Evolutionary conservation across 2,797 vertebrate species (phyloP).

Genomic region (Pseudomugil tenellus): DNA sequence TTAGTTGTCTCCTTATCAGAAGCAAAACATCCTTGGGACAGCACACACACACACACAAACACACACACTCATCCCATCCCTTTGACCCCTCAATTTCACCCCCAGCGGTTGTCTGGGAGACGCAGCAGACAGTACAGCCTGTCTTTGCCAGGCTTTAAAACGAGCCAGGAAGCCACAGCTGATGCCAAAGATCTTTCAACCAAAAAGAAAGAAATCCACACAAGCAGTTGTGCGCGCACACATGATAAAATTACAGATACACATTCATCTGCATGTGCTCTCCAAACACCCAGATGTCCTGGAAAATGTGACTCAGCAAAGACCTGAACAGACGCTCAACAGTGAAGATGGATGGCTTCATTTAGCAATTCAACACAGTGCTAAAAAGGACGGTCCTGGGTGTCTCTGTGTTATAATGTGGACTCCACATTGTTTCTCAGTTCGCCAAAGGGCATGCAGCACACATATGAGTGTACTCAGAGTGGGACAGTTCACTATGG

Average conservation of each 20-base stretch:
- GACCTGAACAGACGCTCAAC: slow-evolving; percentile 31
- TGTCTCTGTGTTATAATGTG: background rate
- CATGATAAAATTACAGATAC: slow-evolving; percentile 19
- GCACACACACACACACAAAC: slow-evolving; percentile 32
- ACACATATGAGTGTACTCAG: background rate
- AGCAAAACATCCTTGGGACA: slow-evolving; percentile 59
- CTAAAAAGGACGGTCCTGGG: slow-evolving; percentile 4
- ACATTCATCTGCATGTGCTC: slow-evolving; percentile 26
- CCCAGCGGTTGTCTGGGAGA: slow-evolving; percentile 62
- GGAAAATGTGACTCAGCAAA: slow-evolving; percentile 67
- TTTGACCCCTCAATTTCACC: slow-evolving; percentile 55
- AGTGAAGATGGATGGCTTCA: slow-evolving; percentile 41
- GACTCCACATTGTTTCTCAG: background rate
- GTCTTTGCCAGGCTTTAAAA: slow-evolving; percentile 43
- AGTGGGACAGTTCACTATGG: background rate
- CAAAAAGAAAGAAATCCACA: slow-evolving; percentile 39
- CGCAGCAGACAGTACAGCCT: slow-evolving; percentile 55
- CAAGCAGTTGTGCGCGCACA: slow-evolving; percentile 9
- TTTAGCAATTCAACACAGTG: slow-evolving; percentile 32
- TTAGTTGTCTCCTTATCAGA: slow-evolving; percentile 65
- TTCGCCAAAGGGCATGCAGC: background rate
- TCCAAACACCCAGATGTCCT: slow-evolving; percentile 38
- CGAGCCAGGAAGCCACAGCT: slow-evolving; percentile 44
- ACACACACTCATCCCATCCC: slow-evolving; percentile 26
- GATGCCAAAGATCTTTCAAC: slow-evolving; percentile 53